Evolutionary conservation across 1,140 invertebrate species (phyloP), one percentile per base, ranked within the genome.

Genomic region (Acromyrmex heyeri): DNA sequence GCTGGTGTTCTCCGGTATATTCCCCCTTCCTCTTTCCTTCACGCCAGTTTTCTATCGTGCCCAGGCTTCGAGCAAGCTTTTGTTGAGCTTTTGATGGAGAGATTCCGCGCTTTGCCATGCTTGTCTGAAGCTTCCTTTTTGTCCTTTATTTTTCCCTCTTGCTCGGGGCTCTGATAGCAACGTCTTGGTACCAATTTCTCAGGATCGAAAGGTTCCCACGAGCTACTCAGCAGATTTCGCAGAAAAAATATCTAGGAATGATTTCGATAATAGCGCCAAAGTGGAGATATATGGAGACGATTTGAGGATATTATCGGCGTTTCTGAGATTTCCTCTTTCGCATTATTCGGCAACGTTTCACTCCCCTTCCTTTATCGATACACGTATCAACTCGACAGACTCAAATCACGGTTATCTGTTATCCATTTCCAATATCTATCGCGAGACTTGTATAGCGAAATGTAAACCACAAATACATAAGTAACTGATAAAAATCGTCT

Each of bases 1-100:
- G 86, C 86, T 77, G 85, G 61, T 88, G 86, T 92, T 90, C 87
- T 79, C 82, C 34, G 73, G 59, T 73, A 61, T 44, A 62, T 88
- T 64, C 72, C 62, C 44, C 44, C 64, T 55, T 64, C 57, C 64
- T 78, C 83, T 64, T 38, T 79, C 81, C 85, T 78, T 30, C 61
- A 64, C 86, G 67, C 72, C 69, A 86, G 61, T 64, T 75, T 73
- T 57, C 59, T 70, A 82, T 59, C 89, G 81, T 86, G 53, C 86
- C 88, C 82, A 88, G 76, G 79, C 87, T 73, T 59, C 79, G 81
- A 90, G 75, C 87, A 85, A 91, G 90, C 87, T 91, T 90, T 90
- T 90, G 88, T 91, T 86, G 86, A 88, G 88, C 85, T 86, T 91
- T 91, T 91, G 82, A 91, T 91, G 90, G 90, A 91, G 90, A 91